phyloP scores from a whole-genome alignment of 2,797 vertebrate genomes.

The Antennarius maculatus region DNA sequence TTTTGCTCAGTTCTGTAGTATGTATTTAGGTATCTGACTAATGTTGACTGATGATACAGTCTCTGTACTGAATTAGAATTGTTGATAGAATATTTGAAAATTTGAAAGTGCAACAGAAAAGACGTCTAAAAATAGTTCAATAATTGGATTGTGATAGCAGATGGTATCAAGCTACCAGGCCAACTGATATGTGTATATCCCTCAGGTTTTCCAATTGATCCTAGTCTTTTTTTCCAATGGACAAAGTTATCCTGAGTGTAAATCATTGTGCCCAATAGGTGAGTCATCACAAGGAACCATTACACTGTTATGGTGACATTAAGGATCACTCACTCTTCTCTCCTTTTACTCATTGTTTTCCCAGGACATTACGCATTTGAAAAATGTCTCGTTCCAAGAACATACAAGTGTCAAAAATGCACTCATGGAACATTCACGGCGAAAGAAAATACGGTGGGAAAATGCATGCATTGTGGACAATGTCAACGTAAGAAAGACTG shows the following conservation, averaged over 20 bases:
- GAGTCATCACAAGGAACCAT: constrained; percentile 16
- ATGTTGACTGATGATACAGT: no score
- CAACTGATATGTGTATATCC: constrained; percentile 10
- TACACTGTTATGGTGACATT: neutral
- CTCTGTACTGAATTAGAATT: no score
- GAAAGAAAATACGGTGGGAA: rapidly evolving
- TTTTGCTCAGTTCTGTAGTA: no score
- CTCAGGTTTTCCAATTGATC: constrained; percentile 49
- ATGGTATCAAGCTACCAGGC: no score
- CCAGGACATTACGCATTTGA: constrained; percentile 45
- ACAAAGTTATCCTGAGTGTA: constrained; percentile 1
- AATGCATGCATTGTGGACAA: rapidly evolving
- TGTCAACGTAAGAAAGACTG: constrained; percentile 51
- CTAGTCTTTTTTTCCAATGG: constrained; percentile 26
- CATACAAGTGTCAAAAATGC: constrained; percentile 45
- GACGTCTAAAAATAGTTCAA: no score
- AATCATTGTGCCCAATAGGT: constrained; percentile 40
- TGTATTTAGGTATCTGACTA: no score
- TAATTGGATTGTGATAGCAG: no score
- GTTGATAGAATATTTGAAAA: no score
- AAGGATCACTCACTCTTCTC: neutral
- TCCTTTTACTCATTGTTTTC: constrained; percentile 16
- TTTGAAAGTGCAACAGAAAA: no score
- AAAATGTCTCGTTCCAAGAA: rapidly evolving
- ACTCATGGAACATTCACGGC: rapidly evolving